Conservation (phyloP, 2,888 invertebrate species). For the Apodemia hepburni region DNA sequence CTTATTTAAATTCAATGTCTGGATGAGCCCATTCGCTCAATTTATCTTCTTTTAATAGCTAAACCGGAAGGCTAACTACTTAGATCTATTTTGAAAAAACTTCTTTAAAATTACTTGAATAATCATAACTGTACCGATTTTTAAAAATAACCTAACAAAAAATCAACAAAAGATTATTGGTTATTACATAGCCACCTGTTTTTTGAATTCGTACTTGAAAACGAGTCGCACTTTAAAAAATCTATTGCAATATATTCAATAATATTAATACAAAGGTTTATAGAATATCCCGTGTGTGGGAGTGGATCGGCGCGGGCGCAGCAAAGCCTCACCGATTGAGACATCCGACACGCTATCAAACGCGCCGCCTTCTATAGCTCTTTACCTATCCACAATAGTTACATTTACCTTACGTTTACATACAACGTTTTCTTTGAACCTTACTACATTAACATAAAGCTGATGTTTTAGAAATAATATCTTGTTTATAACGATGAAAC, state of each 20-base stretch:
- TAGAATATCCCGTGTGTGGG: slow-evolving; percentile 42
- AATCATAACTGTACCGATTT: too few species aligned
- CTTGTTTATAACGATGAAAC: slow-evolving; percentile 22
- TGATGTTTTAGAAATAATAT: slow-evolving; percentile 27
- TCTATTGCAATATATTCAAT: slow-evolving; percentile 31
- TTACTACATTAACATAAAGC: slow-evolving; percentile 32
- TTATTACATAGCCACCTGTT: not conserved
- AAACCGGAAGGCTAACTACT: too few species aligned
- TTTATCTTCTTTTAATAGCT: too few species aligned
- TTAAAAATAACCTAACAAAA: not conserved
- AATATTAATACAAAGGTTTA: slow-evolving; percentile 30
- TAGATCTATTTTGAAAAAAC: too few species aligned
- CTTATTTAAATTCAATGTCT: too few species aligned
- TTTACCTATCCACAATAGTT: slow-evolving; percentile 42
- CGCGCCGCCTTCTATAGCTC: slow-evolving; percentile 68
- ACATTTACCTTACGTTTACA: slow-evolving; percentile 27
- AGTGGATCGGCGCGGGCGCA: slow-evolving; percentile 42
- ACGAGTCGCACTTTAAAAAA: slow-evolving; percentile 20
- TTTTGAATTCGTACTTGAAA: not conserved
- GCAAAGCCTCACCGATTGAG: slow-evolving; percentile 68
- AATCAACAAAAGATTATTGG: not conserved
- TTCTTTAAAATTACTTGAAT: too few species aligned
- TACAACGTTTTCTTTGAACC: slow-evolving; percentile 21
- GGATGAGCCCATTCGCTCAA: too few species aligned
- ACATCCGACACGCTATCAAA: slow-evolving; percentile 74